phyloP scores from a whole-genome alignment of 1,140 invertebrate genomes.

The Heliconius nattereri region DNA sequence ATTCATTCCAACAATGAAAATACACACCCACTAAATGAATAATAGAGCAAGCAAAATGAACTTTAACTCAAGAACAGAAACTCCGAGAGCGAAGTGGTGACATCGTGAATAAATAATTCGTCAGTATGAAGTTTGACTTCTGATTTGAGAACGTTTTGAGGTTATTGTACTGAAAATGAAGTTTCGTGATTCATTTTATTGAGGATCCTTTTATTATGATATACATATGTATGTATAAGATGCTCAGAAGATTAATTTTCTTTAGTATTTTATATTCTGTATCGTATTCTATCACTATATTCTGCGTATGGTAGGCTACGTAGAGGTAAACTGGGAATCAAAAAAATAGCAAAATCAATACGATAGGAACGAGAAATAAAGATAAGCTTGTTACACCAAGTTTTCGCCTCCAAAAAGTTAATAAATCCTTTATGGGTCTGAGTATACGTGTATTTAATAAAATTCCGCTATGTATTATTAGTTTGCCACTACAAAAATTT shows the following conservation, averaged over 20 bases:
- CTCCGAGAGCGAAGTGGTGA: conserved; percentile 13
- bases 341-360: too few species aligned
- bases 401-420: too few species aligned
- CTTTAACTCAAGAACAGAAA: conserved; percentile 5
- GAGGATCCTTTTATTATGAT: too few species aligned
- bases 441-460: too few species aligned
- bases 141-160: conserved; percentile 16
- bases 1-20: background rate
- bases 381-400: too few species aligned
- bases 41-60: background rate
- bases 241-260: too few species aligned
- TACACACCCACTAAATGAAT: background rate
- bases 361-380: too few species aligned
- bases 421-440: too few species aligned
- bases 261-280: too few species aligned
- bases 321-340: background rate
- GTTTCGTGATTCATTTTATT: background rate
- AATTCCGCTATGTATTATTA: too few species aligned
- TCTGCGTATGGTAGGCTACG: background rate
- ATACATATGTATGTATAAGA: too few species aligned
- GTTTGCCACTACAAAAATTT: too few species aligned
- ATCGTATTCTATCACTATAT: background rate
- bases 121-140: conserved; percentile 13
- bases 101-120: conserved; percentile 24
- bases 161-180: background rate